phyloP scores from a whole-genome alignment of 2,888 invertebrate genomes.

The Gymnocheta viridis region DNA sequence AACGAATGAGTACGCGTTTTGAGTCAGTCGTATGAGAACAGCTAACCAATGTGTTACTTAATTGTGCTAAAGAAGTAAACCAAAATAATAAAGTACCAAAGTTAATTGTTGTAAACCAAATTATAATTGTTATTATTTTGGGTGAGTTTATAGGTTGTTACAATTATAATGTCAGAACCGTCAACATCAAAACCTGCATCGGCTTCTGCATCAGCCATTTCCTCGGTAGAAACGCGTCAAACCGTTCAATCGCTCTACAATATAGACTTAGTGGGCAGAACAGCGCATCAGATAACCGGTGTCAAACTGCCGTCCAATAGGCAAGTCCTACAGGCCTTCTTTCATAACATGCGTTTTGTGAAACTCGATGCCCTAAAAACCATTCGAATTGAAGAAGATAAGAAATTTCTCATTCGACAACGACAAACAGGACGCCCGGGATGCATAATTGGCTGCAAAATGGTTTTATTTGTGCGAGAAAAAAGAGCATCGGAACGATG shows the following conservation, averaged over 20 bases:
- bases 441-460: constrained; percentile 20
- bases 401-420: constrained; percentile 24
- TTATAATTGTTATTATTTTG: constrained; percentile 17
- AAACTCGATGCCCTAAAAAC: constrained; percentile 12
- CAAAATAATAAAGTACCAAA: too few relatives aligned
- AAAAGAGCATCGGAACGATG: constrained; percentile 16
- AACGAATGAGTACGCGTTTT: too few relatives aligned
- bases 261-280: constrained; percentile 34
- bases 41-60: too few relatives aligned
- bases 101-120: not conserved
- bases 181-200: constrained; percentile 23
- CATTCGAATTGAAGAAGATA: constrained; percentile 21
- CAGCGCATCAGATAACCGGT: constrained; percentile 29
- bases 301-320: constrained; percentile 14
- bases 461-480: constrained; percentile 21
- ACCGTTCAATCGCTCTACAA: constrained; percentile 24
- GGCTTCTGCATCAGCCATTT: constrained; percentile 26
- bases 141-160: constrained; percentile 1
- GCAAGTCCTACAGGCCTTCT: constrained; percentile 7
- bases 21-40: too few relatives aligned
- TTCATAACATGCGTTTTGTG: constrained; percentile 28
- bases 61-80: too few relatives aligned
- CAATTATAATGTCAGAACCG: constrained; percentile 13
- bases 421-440: constrained; percentile 24
- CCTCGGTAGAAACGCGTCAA: constrained; percentile 30